phyloP scores from a whole-genome alignment of 2,797 vertebrate species.

The Coranthus polyacanthus region DNA sequence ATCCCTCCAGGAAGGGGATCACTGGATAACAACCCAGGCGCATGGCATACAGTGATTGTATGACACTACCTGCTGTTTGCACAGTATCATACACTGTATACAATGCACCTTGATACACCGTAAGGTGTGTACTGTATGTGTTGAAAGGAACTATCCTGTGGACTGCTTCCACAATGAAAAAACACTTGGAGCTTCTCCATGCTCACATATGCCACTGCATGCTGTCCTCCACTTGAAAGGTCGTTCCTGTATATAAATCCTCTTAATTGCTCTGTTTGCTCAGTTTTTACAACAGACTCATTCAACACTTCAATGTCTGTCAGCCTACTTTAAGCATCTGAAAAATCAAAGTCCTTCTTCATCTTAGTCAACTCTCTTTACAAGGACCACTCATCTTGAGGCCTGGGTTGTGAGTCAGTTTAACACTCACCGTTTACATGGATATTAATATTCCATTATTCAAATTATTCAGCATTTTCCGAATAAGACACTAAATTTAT shows the following conservation, averaged over 20 bases:
- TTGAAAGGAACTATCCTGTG: constrained; percentile 1
- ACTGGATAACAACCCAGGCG: neutral
- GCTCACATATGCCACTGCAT: neutral
- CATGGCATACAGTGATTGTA: constrained; percentile 9
- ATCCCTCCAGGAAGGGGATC: constrained; percentile 19
- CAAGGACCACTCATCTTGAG: constrained; percentile 13
- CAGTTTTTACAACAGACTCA: constrained; percentile 17
- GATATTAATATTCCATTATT: no score
- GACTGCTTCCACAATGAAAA: no score
- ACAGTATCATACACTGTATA: constrained; percentile 4
- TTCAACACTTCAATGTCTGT: constrained; percentile 26
- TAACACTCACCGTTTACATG: no score
- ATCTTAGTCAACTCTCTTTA: neutral
- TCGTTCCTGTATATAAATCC: neutral
- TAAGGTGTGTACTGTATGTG: neutral
- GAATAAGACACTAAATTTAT: no score
- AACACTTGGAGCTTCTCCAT: neutral
- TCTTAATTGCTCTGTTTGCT: constrained; percentile 17
- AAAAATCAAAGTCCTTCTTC: constrained; percentile 1
- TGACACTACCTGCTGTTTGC: constrained; percentile 27
- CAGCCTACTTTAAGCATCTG: constrained; percentile 13
- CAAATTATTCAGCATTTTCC: no score
- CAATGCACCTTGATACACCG: neutral
- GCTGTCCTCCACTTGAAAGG: constrained; percentile 4
- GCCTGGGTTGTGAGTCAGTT: no score